Evolutionary conservation across 2,113 vertebrate genomes (phyloP), one percentile per base, ranked within the genome.

Genomic region (Nipponia nippon): DNA sequence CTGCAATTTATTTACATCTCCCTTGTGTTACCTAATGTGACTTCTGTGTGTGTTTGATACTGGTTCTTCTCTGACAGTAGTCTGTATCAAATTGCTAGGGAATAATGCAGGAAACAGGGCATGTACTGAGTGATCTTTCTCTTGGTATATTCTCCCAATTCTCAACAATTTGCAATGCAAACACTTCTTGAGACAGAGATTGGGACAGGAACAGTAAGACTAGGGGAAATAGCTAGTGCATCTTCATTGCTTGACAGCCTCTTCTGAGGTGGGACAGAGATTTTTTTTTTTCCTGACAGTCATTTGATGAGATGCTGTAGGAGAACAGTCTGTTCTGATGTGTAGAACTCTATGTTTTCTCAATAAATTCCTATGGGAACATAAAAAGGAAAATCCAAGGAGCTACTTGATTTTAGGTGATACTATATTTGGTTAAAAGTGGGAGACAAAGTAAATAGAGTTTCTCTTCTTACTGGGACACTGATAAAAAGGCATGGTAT

Each of bases 1-100:
- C 42, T 81, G 72, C 47, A 34, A 32, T 95, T 97, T 93, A 75
- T 95, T 93, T 94, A 62, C 81, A 29, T 65, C 63, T 87, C 72
- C 18, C 52, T 75, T 59, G 11, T 89, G 67, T 56, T 89, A 38
- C 32, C 25, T 81, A 71, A 89, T 59, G 69, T 63, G 72, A 58
- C 56, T 89, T 76, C 26, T 18, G 1, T 18, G n/a, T 70, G 40
- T 34, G 42, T 56, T 42, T 86, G 32, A 30, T 63, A 40, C 44
- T 25, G 32, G 18, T 42, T 93, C 52, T 85, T 83, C 71, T 59
- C 65, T n/a, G 63, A 25, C 5, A 21, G 59, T 23, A 56, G 30
- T 58, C 61, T 61, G n/a, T 23, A 91, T 67, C 38, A 89, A 89
- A 78, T 81, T 86, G 32, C 58, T 76, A 42, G 77, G 62, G 56